Evolutionary conservation across 2,888 invertebrate genomes (phyloP).

Genomic region (Noctua pronuba): DNA sequence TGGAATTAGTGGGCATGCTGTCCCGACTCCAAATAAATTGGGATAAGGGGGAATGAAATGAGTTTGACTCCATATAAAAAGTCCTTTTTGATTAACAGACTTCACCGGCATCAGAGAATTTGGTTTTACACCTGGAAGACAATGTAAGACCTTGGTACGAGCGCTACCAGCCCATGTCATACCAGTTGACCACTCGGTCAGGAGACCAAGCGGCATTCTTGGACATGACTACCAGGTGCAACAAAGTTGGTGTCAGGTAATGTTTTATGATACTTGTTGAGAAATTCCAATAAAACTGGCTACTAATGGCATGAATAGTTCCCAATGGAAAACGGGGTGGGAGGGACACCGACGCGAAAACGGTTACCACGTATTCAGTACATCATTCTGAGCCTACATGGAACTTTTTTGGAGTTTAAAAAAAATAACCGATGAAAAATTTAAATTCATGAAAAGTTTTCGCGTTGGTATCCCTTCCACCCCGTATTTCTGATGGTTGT

Average conservation of each 20-base stretch:
- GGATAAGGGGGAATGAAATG: background rate
- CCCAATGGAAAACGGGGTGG: background rate
- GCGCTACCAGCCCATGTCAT: constrained; percentile 96
- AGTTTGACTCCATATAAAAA: background rate
- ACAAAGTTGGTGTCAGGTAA: constrained; percentile 93
- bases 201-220: constrained; percentile 93
- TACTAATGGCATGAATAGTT: constrained; percentile 1
- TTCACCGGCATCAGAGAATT: constrained; percentile 94
- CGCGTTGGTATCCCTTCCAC: no score
- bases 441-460: no score
- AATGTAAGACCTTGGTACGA: constrained; percentile 95
- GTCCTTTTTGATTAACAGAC: constrained; percentile 84
- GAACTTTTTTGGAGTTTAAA: no score
- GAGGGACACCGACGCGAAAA: no score
- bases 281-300: background rate
- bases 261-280: background rate
- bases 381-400: no score
- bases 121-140: constrained; percentile 87
- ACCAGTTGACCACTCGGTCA: constrained; percentile 93
- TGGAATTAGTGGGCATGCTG: no score
- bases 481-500: background rate
- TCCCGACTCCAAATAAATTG: no score
- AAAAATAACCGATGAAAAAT: no score
- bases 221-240: constrained; percentile 95
- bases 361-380: no score